These are phyloP conservation scores for Rosalia funebris DNA, from an alignment of 2,888 invertebrate species.

Conservation along the genomic window DNA sequence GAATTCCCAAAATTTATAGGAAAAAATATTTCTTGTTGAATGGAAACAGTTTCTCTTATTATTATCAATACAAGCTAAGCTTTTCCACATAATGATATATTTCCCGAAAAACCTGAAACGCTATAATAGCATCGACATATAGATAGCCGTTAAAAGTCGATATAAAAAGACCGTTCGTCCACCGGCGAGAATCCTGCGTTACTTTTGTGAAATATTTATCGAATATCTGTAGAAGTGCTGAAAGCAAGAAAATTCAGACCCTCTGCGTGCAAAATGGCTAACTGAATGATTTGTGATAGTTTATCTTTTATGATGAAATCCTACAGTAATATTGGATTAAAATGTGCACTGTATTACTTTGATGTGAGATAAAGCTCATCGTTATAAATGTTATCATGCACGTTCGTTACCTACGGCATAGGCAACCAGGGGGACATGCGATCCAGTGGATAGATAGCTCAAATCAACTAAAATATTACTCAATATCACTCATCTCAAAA, in stretches of 20 bases:
- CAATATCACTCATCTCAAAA: too few relatives aligned
- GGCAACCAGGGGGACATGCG: too few relatives aligned
- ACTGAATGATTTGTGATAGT: not conserved
- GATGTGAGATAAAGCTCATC: too few relatives aligned
- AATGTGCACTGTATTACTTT: too few relatives aligned
- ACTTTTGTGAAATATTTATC: not conserved
- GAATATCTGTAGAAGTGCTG: conserved; percentile 10
- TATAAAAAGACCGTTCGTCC: not conserved
- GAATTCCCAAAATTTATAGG: too few relatives aligned
- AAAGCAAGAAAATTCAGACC: conserved; percentile 26
- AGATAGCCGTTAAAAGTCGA: not conserved
- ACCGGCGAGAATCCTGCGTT: not conserved
- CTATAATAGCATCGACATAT: not conserved
- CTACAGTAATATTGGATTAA: too few relatives aligned
- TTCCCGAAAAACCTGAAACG: not conserved
- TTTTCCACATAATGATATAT: not conserved
- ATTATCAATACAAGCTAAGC: not conserved
- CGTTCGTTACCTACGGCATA: too few relatives aligned
- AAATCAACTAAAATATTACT: too few relatives aligned
- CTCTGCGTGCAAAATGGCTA: not conserved
- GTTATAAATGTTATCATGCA: too few relatives aligned
- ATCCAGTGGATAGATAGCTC: too few relatives aligned
- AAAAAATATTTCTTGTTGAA: too few relatives aligned
- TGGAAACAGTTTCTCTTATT: too few relatives aligned
- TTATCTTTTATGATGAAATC: not conserved